Conservation (phyloP, 2,797 vertebrate species). For the Loris lydekkerianus region DNA sequence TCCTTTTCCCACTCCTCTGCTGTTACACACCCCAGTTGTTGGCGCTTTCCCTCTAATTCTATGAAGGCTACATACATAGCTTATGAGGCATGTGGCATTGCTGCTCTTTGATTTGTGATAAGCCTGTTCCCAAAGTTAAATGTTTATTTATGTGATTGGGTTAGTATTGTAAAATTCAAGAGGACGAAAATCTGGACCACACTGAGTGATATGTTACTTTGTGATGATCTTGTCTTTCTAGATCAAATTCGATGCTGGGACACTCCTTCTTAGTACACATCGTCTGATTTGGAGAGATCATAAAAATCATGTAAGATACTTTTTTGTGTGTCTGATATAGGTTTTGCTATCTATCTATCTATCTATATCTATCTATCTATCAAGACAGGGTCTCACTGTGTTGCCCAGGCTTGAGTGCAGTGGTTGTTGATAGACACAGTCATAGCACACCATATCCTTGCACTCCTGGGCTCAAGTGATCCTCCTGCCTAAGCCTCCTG, state of each 20-base stretch:
- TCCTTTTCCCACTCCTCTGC: neutral
- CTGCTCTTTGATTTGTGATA: slow-evolving; percentile 61
- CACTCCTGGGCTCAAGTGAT: neutral
- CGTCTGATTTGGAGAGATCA: slow-evolving; percentile 97
- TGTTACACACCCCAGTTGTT: neutral
- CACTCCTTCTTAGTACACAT: slow-evolving; percentile 95
- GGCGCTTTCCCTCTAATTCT: neutral
- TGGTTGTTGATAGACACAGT: neutral
- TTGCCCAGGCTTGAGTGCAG: neutral
- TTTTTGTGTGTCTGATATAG: neutral
- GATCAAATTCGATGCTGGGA: slow-evolving; percentile 95
- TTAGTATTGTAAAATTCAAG: neutral
- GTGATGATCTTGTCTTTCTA: slow-evolving; percentile 82
- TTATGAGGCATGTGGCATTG: neutral
- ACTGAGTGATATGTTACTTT: neutral
- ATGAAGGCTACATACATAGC: neutral
- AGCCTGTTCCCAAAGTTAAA: slow-evolving; percentile 22
- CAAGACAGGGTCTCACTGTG: neutral
- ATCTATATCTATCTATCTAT: neutral
- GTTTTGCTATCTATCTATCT: neutral
- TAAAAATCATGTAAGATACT: slow-evolving; percentile 94
- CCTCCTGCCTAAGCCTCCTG: neutral
- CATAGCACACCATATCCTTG: neutral
- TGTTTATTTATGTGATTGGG: slow-evolving; percentile 7
- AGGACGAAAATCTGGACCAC: slow-evolving; percentile 34